Percentiles rank a stretch among this genome's conserved stretches.
Evolutionary conservation across 1,140 invertebrate species (phyloP).

Genomic region (Scylla paramamosain): DNA sequence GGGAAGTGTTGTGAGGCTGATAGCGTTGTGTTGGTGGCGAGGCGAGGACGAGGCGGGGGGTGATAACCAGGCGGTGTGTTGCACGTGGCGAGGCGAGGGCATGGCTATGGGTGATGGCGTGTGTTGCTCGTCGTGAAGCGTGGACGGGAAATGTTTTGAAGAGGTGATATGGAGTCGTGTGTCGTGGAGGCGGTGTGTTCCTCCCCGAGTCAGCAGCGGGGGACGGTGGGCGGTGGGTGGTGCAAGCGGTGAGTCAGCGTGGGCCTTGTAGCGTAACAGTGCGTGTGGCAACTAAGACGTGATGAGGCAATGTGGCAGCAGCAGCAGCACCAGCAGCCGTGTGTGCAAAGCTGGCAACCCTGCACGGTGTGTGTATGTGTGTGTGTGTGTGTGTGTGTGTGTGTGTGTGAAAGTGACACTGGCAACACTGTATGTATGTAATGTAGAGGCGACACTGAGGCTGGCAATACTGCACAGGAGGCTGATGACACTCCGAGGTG

Average conservation of each 20-base stretch:
- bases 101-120: neutral
- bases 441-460: neutral
- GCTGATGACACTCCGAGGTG: neutral
- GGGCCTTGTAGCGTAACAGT: conserved; percentile 53
- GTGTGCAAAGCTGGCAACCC: too few species aligned
- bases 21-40: neutral
- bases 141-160: too few species aligned
- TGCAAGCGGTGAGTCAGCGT: conserved; percentile 56
- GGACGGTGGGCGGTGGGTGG: neutral
- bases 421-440: neutral
- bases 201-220: neutral
- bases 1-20: neutral
- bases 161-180: too few species aligned
- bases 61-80: neutral
- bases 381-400: too few species aligned
- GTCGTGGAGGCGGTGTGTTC: neutral
- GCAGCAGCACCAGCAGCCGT: neutral
- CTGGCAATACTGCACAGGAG: neutral
- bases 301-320: conserved; percentile 36
- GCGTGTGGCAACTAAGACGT: conserved; percentile 52
- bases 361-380: neutral
- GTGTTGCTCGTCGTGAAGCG: conserved; percentile 28
- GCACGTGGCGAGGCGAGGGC: neutral
- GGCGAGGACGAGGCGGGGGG: neutral
- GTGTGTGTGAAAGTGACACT: neutral